Percentiles rank a stretch among this genome's conserved stretches.
Conservation (phyloP, 1,140 invertebrate genomes). For the Drosophila azteca region DNA sequence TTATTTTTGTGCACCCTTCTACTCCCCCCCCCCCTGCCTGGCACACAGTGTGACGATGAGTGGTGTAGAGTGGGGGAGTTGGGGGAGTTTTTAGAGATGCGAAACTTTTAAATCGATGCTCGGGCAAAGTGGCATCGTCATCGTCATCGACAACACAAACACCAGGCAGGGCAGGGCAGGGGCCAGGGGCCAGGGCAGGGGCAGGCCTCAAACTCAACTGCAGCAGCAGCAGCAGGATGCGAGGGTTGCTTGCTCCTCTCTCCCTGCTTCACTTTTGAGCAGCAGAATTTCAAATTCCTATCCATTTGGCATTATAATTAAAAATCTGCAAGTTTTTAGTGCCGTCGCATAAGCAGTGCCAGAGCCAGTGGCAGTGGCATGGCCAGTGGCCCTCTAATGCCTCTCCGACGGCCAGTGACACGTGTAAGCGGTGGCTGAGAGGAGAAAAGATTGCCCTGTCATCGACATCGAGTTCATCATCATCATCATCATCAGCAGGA, state of each 20-base stretch:
- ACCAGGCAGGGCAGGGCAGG: constrained; percentile 11
- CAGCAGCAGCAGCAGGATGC: neutral
- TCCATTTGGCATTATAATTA: constrained; percentile 59
- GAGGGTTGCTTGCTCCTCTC: neutral
- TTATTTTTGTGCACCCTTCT: constrained; percentile 55
- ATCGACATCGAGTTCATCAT: constrained; percentile 37
- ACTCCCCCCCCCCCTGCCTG: constrained; percentile 16
- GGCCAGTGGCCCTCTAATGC: constrained; percentile 24
- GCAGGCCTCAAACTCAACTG: constrained; percentile 58
- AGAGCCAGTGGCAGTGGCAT: neutral
- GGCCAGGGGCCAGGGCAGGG: too few species aligned
- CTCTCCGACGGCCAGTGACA: constrained; percentile 52
- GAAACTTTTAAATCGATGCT: constrained; percentile 65
- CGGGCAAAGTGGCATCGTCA: constrained; percentile 56
- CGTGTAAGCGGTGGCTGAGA: constrained; percentile 50
- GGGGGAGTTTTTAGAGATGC: constrained; percentile 19
- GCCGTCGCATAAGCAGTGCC: constrained; percentile 52
- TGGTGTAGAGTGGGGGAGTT: neutral
- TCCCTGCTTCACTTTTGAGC: too few species aligned
- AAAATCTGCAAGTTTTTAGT: constrained; percentile 57
- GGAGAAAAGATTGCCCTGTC: constrained; percentile 38
- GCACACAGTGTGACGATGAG: constrained; percentile 33
- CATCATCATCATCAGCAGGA: constrained; percentile 8
- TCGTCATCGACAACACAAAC: constrained; percentile 60
- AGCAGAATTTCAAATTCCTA: constrained; percentile 1